These are phyloP conservation scores for Phaethornis superciliosus DNA, from an alignment of 2,113 vertebrate genomes.

Conservation along the genomic window DNA sequence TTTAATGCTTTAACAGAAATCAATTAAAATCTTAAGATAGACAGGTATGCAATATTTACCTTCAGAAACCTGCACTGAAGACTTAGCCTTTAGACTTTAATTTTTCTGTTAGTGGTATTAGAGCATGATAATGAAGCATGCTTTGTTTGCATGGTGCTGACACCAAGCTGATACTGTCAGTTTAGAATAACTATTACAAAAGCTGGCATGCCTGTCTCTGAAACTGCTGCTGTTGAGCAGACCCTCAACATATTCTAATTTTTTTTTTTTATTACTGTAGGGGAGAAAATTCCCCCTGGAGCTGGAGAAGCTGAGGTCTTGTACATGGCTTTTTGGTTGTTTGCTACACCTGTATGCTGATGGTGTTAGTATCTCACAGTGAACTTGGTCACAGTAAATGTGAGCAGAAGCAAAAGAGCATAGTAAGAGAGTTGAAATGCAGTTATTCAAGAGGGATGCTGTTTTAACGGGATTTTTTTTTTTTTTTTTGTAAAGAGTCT, in stretches of 20 bases:
- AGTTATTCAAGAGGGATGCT: background rate
- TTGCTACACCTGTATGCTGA: background rate
- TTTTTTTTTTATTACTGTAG: background rate
- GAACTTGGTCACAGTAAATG: background rate
- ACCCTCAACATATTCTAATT: background rate
- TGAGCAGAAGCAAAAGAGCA: background rate
- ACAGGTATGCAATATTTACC: background rate
- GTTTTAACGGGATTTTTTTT: background rate
- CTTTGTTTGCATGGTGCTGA: background rate
- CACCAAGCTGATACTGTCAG: background rate
- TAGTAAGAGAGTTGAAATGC: background rate
- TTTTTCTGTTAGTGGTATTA: conserved; percentile 17
- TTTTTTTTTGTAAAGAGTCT: background rate
- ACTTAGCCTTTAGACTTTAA: conserved; percentile 30
- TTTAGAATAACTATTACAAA: background rate
- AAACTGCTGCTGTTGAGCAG: background rate
- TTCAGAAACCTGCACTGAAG: conserved; percentile 71
- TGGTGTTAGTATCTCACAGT: background rate
- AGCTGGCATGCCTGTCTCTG: background rate
- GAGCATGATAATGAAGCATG: background rate
- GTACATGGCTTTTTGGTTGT: conserved; percentile 42
- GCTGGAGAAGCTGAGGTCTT: background rate
- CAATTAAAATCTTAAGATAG: background rate
- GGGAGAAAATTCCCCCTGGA: background rate
- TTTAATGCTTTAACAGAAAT: background rate